Evolutionary conservation across 2,113 vertebrate species (phyloP), one percentile per base, ranked within the genome.

Genomic region (Vidua chalybeata): DNA sequence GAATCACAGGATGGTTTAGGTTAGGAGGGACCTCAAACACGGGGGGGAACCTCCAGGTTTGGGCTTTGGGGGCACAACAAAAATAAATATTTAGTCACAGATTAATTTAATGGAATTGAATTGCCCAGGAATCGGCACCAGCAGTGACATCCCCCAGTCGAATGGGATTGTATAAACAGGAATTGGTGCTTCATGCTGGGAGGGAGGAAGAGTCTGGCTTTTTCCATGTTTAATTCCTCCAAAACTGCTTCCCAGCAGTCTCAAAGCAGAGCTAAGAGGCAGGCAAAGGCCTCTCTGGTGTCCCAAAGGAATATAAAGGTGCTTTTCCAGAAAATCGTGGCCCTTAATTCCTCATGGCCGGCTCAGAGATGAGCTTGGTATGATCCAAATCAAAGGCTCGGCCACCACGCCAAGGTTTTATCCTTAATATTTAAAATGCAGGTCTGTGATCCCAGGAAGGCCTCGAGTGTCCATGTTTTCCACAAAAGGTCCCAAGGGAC

Each of bases 381-480:
- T 4, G 37, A 10, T 3, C 26, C 56, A 16, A 37, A 15, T 1
- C 56, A 21, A 26, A n/a, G 59, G 54, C 2, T 13, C 1, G 12
- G 23, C 26, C 46, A 10, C 30, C 56, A 4, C 13, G 1, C 10
- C 55, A 4, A 17, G 18, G 11, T 46, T 67, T 58, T 27, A 33
- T 5, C 51, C 27, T 14, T 1, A 3, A 9, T 8, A 61, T 20
- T 62, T 43, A 16, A 28, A 48, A 28, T 58, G 30, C 13, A 45
- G 9, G 10, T 4, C n/a, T 13, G 31, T 1, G 61, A 55, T 3
- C 28, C 49, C 46, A 15, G 21, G 8, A 30, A 35, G 52, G 15
- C 28, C 51, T 22, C 0, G 0, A 1, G 2, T 1, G 6, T 7
- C 3, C 5, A 4, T 10, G 39, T 26, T 15, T 39, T 49, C 17